Conservation (phyloP, 2,888 invertebrate species). For the Papilio protenor region DNA sequence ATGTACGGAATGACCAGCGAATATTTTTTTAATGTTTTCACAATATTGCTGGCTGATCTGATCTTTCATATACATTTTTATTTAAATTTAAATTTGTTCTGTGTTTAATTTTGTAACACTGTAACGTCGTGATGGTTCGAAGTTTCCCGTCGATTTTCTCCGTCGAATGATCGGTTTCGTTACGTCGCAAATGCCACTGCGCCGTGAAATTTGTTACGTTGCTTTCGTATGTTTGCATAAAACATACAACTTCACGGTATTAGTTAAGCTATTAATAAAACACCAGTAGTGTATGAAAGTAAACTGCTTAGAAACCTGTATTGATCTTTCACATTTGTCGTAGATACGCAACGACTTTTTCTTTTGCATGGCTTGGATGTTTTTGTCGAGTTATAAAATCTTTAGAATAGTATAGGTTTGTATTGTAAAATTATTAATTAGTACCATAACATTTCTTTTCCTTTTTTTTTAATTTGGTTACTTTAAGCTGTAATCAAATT, state of each 20-base stretch:
- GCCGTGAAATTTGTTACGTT: slow-evolving; percentile 40
- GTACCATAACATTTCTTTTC: neutral
- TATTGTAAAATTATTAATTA: neutral
- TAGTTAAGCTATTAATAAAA: slow-evolving; percentile 17
- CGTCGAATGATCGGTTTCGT: slow-evolving; percentile 14
- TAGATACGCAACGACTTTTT: neutral
- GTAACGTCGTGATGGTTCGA: slow-evolving; percentile 9
- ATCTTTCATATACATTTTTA: too few species aligned
- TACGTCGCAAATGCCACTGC: slow-evolving; percentile 22
- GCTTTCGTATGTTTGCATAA: slow-evolving; percentile 27
- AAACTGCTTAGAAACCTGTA: neutral
- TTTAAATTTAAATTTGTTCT: neutral
- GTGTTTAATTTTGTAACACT: neutral
- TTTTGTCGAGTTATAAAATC: neutral
- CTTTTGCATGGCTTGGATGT: neutral
- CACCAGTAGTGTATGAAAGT: slow-evolving; percentile 11
- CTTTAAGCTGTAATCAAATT: neutral
- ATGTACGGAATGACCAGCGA: neutral
- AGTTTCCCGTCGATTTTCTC: slow-evolving; percentile 39
- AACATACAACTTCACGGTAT: neutral
- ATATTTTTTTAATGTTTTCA: neutral
- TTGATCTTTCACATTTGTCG: slow-evolving; percentile 12
- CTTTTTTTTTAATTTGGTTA: neutral
- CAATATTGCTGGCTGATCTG: neutral
- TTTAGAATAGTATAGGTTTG: neutral